These are phyloP conservation scores for Plecturocebus donacophilus DNA, from an alignment of 2,113 vertebrate species.

Conservation along the genomic window DNA sequence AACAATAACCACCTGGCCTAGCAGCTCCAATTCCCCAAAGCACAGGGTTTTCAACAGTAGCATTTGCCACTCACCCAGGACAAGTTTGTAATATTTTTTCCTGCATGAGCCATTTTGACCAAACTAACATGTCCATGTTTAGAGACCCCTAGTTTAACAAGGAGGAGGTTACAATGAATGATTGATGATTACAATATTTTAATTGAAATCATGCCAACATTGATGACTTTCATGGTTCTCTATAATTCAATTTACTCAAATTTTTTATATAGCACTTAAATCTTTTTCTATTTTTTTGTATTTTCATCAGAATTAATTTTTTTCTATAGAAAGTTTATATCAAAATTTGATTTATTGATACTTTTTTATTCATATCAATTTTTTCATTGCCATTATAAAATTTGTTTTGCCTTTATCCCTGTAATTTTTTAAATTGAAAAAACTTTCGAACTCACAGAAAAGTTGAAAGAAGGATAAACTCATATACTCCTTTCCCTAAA, in stretches of 20 bases:
- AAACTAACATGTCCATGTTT: neutral
- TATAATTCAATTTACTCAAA: neutral
- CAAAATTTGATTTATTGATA: neutral
- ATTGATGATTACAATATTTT: neutral
- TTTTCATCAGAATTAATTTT: neutral
- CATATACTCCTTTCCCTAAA: neutral
- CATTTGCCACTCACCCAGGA: neutral
- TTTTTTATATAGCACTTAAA: neutral
- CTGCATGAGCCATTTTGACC: neutral
- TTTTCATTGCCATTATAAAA: neutral
- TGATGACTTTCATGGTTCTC: neutral
- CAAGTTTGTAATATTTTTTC: neutral
- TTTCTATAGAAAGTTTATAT: neutral
- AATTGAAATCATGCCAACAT: neutral
- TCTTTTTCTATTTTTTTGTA: neutral
- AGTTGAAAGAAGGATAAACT: neutral
- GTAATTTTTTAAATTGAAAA: neutral
- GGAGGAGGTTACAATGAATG: neutral
- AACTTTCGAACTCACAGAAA: neutral
- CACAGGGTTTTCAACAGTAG: neutral
- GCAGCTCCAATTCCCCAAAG: neutral
- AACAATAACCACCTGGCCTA: neutral
- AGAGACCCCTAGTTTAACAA: neutral
- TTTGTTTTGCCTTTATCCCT: neutral
- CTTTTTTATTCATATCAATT: neutral